Conservation (phyloP, 2,888 invertebrate genomes). For the Tribolium freemani region DNA sequence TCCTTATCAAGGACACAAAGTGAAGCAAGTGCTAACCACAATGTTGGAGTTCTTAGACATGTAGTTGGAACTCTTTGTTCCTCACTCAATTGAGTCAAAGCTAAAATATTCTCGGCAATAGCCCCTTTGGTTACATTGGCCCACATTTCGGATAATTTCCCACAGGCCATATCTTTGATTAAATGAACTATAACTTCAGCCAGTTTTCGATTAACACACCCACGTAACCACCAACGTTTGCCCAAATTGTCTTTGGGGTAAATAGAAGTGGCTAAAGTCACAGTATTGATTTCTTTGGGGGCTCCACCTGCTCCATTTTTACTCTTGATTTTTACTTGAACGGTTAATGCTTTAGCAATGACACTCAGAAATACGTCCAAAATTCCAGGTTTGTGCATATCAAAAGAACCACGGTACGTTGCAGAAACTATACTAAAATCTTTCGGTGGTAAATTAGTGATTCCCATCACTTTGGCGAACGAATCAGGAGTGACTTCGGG, state of each 20-base stretch:
- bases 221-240: conserved; percentile 87
- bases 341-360: conserved; percentile 90
- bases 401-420: conserved; percentile 70
- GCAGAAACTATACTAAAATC: conserved; percentile 82
- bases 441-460: conserved; percentile 78
- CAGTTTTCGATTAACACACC: conserved; percentile 85
- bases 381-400: conserved; percentile 77
- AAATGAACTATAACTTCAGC: conserved; percentile 90
- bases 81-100: conserved; percentile 86
- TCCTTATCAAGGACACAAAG: conserved; percentile 93
- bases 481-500: conserved; percentile 90
- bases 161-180: conserved; percentile 94
- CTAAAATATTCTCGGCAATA: conserved; percentile 88
- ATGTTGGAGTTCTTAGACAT: conserved; percentile 86
- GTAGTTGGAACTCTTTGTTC: conserved; percentile 80
- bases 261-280: conserved; percentile 74
- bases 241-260: conserved; percentile 73
- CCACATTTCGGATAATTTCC: conserved; percentile 89
- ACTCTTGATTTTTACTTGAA: conserved; percentile 88
- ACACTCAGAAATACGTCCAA: conserved; percentile 92
- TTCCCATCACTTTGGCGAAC: conserved; percentile 83
- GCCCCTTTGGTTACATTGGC: conserved; percentile 88
- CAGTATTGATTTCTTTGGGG: conserved; percentile 70
- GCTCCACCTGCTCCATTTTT: conserved; percentile 70
- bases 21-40: conserved; percentile 95